Evolutionary conservation across 2,888 invertebrate genomes (phyloP).

Genomic region (Diaprepes abbreviatus): DNA sequence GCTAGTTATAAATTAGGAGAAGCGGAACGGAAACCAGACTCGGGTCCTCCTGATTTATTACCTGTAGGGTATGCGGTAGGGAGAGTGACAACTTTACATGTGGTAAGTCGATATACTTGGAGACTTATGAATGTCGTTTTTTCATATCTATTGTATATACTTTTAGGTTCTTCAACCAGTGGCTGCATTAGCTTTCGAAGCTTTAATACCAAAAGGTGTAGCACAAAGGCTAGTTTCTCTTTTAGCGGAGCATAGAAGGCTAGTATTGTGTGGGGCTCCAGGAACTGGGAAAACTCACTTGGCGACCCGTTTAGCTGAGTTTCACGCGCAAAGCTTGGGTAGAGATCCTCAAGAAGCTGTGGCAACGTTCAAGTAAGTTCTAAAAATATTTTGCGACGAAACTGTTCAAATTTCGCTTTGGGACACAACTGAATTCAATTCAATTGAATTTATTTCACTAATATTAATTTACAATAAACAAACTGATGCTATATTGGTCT

Average conservation of each 20-base stretch:
- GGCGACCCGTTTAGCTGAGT: conserved; percentile 94
- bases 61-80: conserved; percentile 96
- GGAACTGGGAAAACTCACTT: conserved; percentile 98
- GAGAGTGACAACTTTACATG: conserved; percentile 86
- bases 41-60: conserved; percentile 88
- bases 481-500: no score
- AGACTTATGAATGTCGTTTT: background rate
- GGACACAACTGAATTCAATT: no score
- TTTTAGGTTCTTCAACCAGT: conserved; percentile 80
- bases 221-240: conserved; percentile 87
- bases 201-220: conserved; percentile 95
- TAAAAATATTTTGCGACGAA: no score
- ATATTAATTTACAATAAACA: no score
- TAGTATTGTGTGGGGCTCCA: conserved; percentile 95
- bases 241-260: conserved; percentile 90
- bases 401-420: no score
- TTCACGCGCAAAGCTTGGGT: conserved; percentile 85
- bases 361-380: conserved; percentile 92
- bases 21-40: conserved; percentile 83
- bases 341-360: conserved; percentile 92
- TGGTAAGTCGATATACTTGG: conserved; percentile 69
- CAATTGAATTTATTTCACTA: no score
- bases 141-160: background rate
- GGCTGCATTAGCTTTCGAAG: conserved; percentile 92
- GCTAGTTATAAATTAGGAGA: conserved; percentile 95